Evolutionary conservation across 2,113 vertebrate genomes (phyloP).

Genomic region (Motacilla tschutschensis): DNA sequence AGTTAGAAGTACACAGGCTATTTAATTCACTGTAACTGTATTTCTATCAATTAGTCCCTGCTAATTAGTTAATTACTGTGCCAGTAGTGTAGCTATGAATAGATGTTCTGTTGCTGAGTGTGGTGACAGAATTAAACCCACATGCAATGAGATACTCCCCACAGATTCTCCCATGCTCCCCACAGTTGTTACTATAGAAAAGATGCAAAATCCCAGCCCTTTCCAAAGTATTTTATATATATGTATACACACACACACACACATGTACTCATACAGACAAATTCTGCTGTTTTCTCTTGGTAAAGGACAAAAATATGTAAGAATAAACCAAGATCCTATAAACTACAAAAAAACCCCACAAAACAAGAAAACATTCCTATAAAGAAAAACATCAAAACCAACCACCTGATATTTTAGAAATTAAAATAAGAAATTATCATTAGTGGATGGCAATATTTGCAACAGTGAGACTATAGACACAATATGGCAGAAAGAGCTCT

Average conservation of each 20-base stretch:
- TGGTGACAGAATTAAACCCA: background rate
- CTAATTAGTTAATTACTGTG: conserved; percentile 49
- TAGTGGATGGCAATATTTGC: background rate
- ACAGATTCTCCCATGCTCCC: background rate
- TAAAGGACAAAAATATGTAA: background rate
- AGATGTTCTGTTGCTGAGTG: background rate
- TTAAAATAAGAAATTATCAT: background rate
- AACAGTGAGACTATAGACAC: background rate
- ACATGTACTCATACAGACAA: background rate
- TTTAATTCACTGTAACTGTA: conserved; percentile 13
- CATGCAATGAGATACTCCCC: background rate
- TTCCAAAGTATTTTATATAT: background rate
- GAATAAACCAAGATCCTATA: background rate
- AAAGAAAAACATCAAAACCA: background rate
- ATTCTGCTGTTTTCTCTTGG: background rate
- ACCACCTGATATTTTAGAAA: background rate
- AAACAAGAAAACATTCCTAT: background rate
- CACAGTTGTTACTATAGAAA: background rate
- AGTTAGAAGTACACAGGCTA: background rate
- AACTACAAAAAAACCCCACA: background rate
- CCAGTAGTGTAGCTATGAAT: conserved; percentile 6
- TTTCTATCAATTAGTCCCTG: conserved; percentile 35
- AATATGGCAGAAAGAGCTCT: background rate
- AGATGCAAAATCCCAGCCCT: background rate
- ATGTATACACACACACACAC: rapidly evolving